These are phyloP conservation scores for Leptopilina myrica DNA, from an alignment of 2,888 invertebrate species.

Conservation along the genomic window DNA sequence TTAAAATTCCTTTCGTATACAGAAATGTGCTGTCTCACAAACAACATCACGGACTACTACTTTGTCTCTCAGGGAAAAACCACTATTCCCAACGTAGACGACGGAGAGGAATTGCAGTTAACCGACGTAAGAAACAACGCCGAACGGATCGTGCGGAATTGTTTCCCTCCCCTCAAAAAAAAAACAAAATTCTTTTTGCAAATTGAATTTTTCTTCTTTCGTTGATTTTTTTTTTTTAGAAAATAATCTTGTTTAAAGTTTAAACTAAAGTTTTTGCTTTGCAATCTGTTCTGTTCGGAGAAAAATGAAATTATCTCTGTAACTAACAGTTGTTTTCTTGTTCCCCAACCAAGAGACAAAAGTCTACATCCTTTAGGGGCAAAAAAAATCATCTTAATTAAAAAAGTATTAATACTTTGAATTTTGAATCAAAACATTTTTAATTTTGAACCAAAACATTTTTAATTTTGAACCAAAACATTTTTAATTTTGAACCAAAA, in stretches of 20 bases:
- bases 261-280: no score
- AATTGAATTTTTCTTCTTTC: background rate
- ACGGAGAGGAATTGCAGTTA: conserved; percentile 89
- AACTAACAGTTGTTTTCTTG: background rate
- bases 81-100: conserved; percentile 93
- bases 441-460: no score
- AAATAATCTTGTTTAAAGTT: no score
- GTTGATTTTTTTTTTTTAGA: no score
- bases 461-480: no score
- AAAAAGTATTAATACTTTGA: no score
- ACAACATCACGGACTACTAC: conserved; percentile 90
- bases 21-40: conserved; percentile 86
- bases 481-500: no score
- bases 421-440: no score
- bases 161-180: conserved; percentile 44
- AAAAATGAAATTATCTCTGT: background rate
- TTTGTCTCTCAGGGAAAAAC: conserved; percentile 96
- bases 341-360: no score
- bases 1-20: conserved; percentile 71
- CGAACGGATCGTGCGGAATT: conserved; percentile 62
- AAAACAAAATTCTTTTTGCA: background rate
- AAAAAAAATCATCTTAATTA: no score
- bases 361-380: no score
- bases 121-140: conserved; percentile 86
- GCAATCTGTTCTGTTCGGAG: no score